Evolutionary conservation across 2,113 vertebrate genomes (phyloP).

Genomic region (Theropithecus gelada): DNA sequence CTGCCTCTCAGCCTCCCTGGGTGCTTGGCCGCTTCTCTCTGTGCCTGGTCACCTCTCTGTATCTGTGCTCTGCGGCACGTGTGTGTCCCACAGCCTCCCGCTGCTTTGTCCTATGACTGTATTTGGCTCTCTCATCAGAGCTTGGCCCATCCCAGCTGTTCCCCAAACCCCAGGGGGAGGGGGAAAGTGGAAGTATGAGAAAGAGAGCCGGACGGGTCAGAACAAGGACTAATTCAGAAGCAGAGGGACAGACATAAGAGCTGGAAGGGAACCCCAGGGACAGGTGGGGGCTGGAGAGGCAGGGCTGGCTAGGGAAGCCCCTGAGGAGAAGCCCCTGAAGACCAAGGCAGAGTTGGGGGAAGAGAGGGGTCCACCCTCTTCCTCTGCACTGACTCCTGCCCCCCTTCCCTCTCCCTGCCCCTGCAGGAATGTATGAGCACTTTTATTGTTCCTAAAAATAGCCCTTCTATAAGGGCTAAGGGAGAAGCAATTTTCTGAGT

Average conservation of each 20-base stretch:
- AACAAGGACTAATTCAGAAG: neutral
- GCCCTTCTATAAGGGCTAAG: neutral
- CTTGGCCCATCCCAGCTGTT: constrained; percentile 59
- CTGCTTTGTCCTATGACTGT: constrained; percentile 45
- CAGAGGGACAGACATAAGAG: neutral
- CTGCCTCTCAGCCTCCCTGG: neutral
- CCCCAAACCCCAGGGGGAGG: constrained; percentile 19
- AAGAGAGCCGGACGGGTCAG: neutral
- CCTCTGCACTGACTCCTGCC: neutral
- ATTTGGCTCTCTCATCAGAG: constrained; percentile 61
- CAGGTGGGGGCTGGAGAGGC: neutral
- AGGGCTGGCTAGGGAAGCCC: neutral
- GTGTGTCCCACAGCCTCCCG: neutral
- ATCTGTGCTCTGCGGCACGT: neutral
- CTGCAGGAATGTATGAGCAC: constrained; percentile 69
- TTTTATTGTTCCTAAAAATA: constrained; percentile 75
- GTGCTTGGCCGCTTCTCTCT: neutral
- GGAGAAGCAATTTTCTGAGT: constrained; percentile 37
- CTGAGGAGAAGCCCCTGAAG: neutral
- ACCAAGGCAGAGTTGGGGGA: neutral
- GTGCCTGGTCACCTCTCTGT: neutral
- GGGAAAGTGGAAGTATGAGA: neutral
- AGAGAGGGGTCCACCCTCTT: neutral
- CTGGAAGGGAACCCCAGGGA: neutral
- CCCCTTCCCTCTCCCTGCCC: neutral